Conservation (phyloP, 2,888 invertebrate genomes). For the Pycnomerus fuliginosus region DNA sequence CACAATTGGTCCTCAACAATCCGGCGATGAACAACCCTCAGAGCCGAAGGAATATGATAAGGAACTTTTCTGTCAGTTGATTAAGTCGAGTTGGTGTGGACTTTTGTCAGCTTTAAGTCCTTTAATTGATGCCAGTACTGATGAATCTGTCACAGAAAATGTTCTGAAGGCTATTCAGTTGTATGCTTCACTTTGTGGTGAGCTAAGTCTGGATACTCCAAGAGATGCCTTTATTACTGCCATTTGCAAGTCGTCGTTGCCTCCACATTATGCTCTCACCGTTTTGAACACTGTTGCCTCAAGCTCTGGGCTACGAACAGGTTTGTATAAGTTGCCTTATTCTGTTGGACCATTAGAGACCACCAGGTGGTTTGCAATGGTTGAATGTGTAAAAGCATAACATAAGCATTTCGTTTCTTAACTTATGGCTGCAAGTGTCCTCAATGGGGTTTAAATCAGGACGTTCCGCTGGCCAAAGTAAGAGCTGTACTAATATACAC, state of each 20-base stretch:
- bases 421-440: no score
- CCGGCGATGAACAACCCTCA: slow-evolving; percentile 27
- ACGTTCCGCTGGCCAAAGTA: no score
- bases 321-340: no score
- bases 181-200: slow-evolving; percentile 86
- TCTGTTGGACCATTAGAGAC: no score
- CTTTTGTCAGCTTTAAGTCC: slow-evolving; percentile 88
- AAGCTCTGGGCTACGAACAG: slow-evolving; percentile 50
- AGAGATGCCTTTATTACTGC: slow-evolving; percentile 94
- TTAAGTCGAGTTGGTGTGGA: slow-evolving; percentile 95
- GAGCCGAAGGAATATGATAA: slow-evolving; percentile 47
- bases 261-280: slow-evolving; percentile 91
- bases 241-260: slow-evolving; percentile 94
- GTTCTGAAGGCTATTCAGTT: slow-evolving; percentile 90
- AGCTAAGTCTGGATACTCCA: slow-evolving; percentile 72
- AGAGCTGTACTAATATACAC: no score
- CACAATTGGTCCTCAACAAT: slow-evolving; percentile 63
- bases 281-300: slow-evolving; percentile 70
- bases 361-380: no score
- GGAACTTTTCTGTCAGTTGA: slow-evolving; percentile 68
- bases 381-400: no score
- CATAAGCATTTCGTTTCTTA: no score
- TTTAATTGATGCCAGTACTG: slow-evolving; percentile 91
- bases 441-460: no score
- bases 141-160: slow-evolving; percentile 88